Percentiles rank a stretch among this genome's conserved stretches.
Evolutionary conservation across 1,140 invertebrate species (phyloP).

Genomic region (Neodiprion pinetum): DNA sequence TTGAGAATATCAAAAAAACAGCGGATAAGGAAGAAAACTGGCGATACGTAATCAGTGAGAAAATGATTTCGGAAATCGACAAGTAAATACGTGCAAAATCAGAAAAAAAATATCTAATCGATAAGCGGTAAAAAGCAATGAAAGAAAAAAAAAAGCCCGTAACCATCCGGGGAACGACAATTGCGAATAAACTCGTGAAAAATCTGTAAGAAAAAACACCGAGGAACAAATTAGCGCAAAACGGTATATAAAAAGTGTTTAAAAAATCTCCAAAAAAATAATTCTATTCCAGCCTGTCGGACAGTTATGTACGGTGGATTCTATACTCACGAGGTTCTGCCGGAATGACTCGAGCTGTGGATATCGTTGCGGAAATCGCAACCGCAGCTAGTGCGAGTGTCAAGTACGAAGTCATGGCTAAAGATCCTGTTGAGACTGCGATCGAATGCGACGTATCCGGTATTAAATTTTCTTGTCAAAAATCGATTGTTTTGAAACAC

Average conservation of each 20-base stretch:
- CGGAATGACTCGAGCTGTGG: slow-evolving; percentile 25
- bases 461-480: slow-evolving; percentile 2
- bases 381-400: slow-evolving; percentile 17
- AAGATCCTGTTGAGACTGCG: slow-evolving; percentile 3
- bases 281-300: not conserved
- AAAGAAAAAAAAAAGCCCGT: not conserved
- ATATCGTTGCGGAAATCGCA: slow-evolving; percentile 8
- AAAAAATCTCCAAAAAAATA: not conserved
- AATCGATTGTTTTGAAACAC: slow-evolving; percentile 9
- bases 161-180: not conserved
- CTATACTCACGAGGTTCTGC: slow-evolving; percentile 32
- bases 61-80: no score
- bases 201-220: no score
- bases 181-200: not conserved
- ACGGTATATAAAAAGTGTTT: no score
- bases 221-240: not conserved
- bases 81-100: no score
- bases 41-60: no score
- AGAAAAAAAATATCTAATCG: no score
- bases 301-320: not conserved
- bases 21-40: no score
- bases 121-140: not conserved
- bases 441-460: slow-evolving; percentile 4
- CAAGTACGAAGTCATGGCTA: slow-evolving; percentile 25
- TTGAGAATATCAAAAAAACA: no score